Conservation (phyloP, 2,113 vertebrate species). For the Brachyhypopomus gauderio region DNA sequence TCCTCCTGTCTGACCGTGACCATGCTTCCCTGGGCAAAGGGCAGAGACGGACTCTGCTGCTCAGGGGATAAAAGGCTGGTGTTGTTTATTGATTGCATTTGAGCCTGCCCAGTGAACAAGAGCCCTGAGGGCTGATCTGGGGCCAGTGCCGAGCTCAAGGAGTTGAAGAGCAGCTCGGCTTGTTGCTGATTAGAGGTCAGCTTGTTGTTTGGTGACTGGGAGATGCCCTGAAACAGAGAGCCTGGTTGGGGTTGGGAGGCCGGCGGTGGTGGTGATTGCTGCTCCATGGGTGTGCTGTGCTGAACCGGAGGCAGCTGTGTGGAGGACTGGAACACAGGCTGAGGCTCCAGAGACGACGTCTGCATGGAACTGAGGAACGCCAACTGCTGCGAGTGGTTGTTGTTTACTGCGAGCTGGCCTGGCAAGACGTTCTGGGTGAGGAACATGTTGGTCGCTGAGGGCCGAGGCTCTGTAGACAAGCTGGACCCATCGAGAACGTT, state of each 20-base stretch:
- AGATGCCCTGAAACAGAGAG: conserved; percentile 77
- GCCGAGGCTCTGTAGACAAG: conserved; percentile 84
- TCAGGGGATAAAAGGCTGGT: conserved; percentile 75
- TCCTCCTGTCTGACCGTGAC: conserved; percentile 82
- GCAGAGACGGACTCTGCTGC: conserved; percentile 82
- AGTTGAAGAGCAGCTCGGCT: conserved; percentile 81
- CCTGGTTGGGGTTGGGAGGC: conserved; percentile 83
- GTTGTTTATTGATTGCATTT: conserved; percentile 76
- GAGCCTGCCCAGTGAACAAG: conserved; percentile 72
- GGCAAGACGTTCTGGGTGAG: conserved; percentile 82
- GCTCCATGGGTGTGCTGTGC: conserved; percentile 82
- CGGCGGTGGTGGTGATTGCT: conserved; percentile 81
- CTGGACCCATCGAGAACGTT: conserved; percentile 82
- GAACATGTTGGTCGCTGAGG: conserved; percentile 80
- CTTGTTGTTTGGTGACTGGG: conserved; percentile 68
- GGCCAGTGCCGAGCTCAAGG: conserved; percentile 69
- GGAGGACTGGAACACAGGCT: conserved; percentile 75
- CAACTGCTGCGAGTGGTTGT: conserved; percentile 84
- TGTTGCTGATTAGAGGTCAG: conserved; percentile 82
- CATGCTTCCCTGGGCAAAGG: conserved; percentile 85
- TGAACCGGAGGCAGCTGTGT: conserved; percentile 82
- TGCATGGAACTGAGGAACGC: conserved; percentile 84
- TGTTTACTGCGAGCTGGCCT: conserved; percentile 73
- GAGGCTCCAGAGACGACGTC: conserved; percentile 68
- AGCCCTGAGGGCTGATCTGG: conserved; percentile 83